A percentile compares a stretch with the other conserved stretches of the same genome.
Conservation (phyloP, 2,888 invertebrate species). For the Cerastis leucographa region DNA sequence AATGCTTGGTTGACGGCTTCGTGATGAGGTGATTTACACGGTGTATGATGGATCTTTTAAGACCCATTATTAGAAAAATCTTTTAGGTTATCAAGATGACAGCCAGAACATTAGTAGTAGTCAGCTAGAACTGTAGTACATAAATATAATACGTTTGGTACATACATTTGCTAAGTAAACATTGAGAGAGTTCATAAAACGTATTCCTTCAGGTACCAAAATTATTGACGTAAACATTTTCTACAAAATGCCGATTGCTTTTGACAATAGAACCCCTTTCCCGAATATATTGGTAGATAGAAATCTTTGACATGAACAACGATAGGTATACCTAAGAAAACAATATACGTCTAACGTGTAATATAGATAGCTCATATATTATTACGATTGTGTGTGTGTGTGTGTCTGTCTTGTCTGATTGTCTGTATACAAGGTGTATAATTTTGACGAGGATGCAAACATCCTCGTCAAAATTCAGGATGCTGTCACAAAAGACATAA, state of each 20-base stretch:
- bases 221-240: slow-evolving; percentile 2
- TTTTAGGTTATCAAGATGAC: slow-evolving; percentile 1
- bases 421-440: too few relatives aligned
- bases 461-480: too few relatives aligned
- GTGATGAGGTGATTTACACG: too few relatives aligned
- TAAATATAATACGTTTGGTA: slow-evolving; percentile 14
- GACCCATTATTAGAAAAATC: background rate
- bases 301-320: slow-evolving; percentile 3
- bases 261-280: slow-evolving; percentile 22
- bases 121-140: too few relatives aligned
- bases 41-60: background rate
- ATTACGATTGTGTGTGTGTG: too few relatives aligned
- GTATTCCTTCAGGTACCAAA: background rate
- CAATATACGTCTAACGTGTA: background rate
- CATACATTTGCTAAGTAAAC: slow-evolving; percentile 17
- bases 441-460: too few relatives aligned
- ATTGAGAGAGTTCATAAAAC: background rate
- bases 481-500: too few relatives aligned
- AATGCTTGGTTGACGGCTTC: too few relatives aligned
- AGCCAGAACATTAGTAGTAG: too few relatives aligned
- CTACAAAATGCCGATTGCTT: slow-evolving; percentile 15
- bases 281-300: background rate
- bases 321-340: background rate
- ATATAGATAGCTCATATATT: background rate
- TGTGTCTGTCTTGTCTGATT: too few relatives aligned